These are phyloP conservation scores for Euplagia quadripunctaria DNA, from an alignment of 2,888 invertebrate genomes.

Conservation along the genomic window DNA sequence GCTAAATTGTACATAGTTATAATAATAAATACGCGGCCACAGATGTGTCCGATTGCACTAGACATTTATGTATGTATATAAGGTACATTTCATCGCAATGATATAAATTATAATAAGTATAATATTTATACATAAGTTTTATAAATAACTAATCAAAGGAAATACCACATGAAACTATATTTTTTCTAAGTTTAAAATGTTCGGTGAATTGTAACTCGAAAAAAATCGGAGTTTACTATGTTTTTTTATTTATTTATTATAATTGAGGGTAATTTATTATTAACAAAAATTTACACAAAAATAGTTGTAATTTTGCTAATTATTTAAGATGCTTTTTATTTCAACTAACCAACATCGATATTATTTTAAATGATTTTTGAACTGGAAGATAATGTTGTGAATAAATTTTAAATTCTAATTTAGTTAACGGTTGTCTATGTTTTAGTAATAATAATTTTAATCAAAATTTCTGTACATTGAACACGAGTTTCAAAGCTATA, in stretches of 20 bases:
- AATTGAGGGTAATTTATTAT: background rate
- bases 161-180: background rate
- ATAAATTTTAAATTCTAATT: background rate
- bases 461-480: background rate
- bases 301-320: background rate
- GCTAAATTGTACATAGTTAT: background rate
- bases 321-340: background rate
- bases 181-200: background rate
- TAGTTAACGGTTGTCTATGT: background rate
- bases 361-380: background rate
- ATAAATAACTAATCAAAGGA: background rate
- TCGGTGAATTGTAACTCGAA: background rate
- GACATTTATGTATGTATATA: background rate
- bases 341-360: background rate
- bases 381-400: background rate
- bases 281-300: background rate
- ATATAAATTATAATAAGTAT: background rate
- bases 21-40: background rate
- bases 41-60: background rate
- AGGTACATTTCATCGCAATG: background rate
- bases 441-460: background rate
- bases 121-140: background rate
- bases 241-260: background rate
- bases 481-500: too few relatives aligned
- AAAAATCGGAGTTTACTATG: too few relatives aligned